These are phyloP conservation scores for Petromus typicus DNA, from an alignment of 2,113 vertebrate species.

Conservation along the genomic window DNA sequence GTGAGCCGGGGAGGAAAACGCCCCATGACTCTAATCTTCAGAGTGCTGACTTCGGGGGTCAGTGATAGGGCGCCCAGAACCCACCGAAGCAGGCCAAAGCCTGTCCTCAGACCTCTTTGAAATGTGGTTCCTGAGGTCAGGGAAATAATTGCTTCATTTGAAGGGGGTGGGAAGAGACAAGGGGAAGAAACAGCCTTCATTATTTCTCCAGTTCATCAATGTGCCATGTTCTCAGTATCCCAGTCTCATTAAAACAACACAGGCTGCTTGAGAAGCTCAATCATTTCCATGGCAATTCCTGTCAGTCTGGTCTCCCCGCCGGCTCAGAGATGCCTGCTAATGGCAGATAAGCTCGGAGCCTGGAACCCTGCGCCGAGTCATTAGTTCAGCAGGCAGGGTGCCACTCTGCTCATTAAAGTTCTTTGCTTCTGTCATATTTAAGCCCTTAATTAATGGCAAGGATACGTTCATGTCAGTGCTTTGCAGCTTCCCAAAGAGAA, in stretches of 20 bases:
- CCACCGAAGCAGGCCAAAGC: conserved; percentile 92
- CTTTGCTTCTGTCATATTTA: conserved; percentile 55
- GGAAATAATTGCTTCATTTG: conserved; percentile 89
- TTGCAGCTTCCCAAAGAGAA: conserved; percentile 75
- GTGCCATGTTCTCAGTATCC: conserved; percentile 79
- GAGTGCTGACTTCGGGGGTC: conserved; percentile 93
- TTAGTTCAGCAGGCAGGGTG: conserved; percentile 71
- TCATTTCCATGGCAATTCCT: conserved; percentile 66
- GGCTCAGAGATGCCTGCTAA: conserved; percentile 63
- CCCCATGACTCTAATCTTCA: conserved; percentile 91
- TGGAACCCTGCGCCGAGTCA: conserved; percentile 42
- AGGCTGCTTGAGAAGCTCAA: conserved; percentile 74
- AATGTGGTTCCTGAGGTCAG: conserved; percentile 89
- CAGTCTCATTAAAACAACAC: conserved; percentile 74
- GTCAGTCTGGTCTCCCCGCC: conserved; percentile 58
- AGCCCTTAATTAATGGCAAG: conserved; percentile 74
- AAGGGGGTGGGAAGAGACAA: conserved; percentile 83
- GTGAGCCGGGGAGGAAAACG: conserved; percentile 92
- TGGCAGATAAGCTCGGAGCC: conserved; percentile 57
- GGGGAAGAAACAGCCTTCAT: conserved; percentile 77
- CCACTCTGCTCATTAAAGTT: conserved; percentile 63
- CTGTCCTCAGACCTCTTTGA: conserved; percentile 90
- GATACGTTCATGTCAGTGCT: conserved; percentile 75
- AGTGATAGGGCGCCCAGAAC: conserved; percentile 91
- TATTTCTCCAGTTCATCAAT: conserved; percentile 79